These are phyloP conservation scores for Anadara kagoshimensis DNA, from an alignment of 1,140 invertebrate species.

Conservation along the genomic window DNA sequence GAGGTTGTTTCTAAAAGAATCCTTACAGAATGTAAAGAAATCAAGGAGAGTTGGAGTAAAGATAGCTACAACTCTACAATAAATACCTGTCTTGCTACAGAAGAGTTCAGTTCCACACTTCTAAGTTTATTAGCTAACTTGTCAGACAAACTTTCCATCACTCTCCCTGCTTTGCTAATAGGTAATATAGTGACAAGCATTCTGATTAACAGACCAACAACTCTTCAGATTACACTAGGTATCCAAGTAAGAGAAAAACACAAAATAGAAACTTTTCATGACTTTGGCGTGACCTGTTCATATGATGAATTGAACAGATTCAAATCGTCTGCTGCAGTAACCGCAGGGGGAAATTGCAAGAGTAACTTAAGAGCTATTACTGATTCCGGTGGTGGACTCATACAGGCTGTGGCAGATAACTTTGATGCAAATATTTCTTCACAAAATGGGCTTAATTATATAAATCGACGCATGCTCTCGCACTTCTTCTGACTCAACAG, in stretches of 20 bases:
- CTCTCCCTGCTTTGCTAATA: conserved; percentile 36
- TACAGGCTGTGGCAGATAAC: conserved; percentile 40
- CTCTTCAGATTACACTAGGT: conserved; percentile 40
- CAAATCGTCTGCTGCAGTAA: conserved; percentile 38
- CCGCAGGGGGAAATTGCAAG: not conserved
- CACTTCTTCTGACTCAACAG: conserved; percentile 32
- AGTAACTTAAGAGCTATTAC: not conserved
- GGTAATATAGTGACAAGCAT: conserved; percentile 35
- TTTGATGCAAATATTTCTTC: conserved; percentile 49
- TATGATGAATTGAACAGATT: conserved; percentile 48
- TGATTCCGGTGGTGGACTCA: conserved; percentile 7
- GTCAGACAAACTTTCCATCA: conserved; percentile 5
- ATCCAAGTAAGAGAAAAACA: conserved; percentile 26
- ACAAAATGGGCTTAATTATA: conserved; percentile 34
- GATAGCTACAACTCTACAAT: not conserved
- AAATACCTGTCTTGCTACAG: not conserved
- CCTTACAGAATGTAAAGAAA: not conserved
- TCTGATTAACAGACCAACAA: conserved; percentile 23
- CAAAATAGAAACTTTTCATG: conserved; percentile 18
- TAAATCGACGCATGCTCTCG: conserved; percentile 39
- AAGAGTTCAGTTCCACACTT: not conserved
- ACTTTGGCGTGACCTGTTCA: conserved; percentile 34
- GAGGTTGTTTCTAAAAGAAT: not conserved
- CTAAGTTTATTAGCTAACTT: not conserved
- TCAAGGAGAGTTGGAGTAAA: not conserved